Conservation (phyloP, 1,140 invertebrate species). For the Bombus sylvicola region DNA sequence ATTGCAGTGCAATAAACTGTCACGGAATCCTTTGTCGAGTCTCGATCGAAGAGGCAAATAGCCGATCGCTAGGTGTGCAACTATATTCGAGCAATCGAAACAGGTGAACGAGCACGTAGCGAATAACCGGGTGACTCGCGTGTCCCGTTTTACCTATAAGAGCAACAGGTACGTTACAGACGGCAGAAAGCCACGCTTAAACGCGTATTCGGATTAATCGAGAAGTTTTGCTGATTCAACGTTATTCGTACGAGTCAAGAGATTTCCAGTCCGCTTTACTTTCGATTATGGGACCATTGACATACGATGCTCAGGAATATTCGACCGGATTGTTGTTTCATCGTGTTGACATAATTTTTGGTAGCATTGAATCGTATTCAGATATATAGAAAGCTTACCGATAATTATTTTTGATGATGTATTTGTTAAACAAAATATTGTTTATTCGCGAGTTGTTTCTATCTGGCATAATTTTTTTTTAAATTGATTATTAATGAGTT, state of each 20-base stretch:
- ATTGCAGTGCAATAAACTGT: conserved; percentile 17
- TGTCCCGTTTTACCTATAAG: conserved; percentile 34
- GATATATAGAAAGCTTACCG: too few relatives aligned
- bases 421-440: too few relatives aligned
- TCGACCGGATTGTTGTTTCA: neutral
- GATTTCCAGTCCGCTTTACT: neutral
- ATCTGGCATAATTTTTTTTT: too few relatives aligned
- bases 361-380: neutral
- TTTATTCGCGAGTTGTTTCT: too few relatives aligned
- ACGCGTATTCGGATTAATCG: conserved; percentile 58
- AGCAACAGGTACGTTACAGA: conserved; percentile 64
- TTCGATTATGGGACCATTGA: neutral
- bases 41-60: conserved; percentile 27
- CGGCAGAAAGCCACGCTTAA: conserved; percentile 55
- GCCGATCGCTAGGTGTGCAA: conserved; percentile 3
- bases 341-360: neutral
- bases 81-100: conserved; percentile 42
- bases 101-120: conserved; percentile 57
- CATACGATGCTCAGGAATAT: too few relatives aligned
- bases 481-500: too few relatives aligned
- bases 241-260: neutral
- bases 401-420: too few relatives aligned
- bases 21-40: conserved; percentile 34
- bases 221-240: conserved; percentile 51
- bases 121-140: conserved; percentile 34